Base-by-base conservation (phyloP, 1,140 invertebrate species). In the Phocides pigmalion region DNA sequence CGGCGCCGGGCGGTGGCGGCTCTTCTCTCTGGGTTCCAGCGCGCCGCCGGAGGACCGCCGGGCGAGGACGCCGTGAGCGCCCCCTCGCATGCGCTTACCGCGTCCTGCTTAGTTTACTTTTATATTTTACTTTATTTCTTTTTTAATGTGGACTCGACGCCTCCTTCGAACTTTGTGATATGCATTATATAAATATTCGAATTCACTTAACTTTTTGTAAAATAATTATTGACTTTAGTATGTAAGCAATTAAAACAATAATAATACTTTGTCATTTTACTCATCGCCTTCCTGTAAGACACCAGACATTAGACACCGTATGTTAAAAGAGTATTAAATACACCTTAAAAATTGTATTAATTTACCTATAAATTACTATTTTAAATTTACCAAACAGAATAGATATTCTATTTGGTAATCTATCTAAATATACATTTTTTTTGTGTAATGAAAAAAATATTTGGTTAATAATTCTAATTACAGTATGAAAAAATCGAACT, bases 81-180 rank as follows among this genome's bases (percentile, higher is more conserved):
- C 50, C 77, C 79, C 79, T 80, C 81, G 74, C 84, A 68, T 59
- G 81, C 84, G 84, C 79, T 77, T 76, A 76, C 74, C 47, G 75
- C 80, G 65, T 35, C 65, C 56, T 61, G 49, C 62, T 66, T 68
- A 65, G 56, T 69, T 66, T 63, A 68, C 68, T 72, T 70, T 70
- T 44, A 49, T 78, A 75, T 64, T 79, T 72, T 72, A 78, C 67
- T 72, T 70, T 76, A 70, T 74, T 35, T 70, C 66, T 74, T 71
- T 79, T 74, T 78, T 87, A 85, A 82, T 71, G 71, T 81, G 66
- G 65, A 80, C 76, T 76, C 75, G 84, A 87, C 85, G 79, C 79
- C 81, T 91, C 82, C 82, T 91, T 86, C 77, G 75, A 89, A 84
- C 82, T 84, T 87, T 91, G 89, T 91, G 89, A 91, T 91, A 91